phyloP scores from a whole-genome alignment of 2,797 vertebrate species.

The Chelonia mydas region DNA sequence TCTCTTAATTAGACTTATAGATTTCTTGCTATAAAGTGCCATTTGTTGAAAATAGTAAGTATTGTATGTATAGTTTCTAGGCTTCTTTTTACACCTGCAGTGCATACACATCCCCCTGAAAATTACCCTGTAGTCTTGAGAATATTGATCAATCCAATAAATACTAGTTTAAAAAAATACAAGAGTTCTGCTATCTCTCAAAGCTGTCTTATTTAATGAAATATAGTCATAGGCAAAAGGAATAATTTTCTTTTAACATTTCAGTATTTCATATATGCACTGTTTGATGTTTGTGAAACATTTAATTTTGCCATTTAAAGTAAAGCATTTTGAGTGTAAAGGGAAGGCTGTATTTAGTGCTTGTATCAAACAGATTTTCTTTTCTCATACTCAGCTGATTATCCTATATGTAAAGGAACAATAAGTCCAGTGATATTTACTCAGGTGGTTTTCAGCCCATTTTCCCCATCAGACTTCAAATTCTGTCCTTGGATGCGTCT shows the following conservation, averaged over 20 bases:
- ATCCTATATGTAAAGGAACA: background rate
- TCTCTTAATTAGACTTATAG: background rate
- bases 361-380: background rate
- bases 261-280: background rate
- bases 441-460: background rate
- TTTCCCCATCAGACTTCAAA: background rate
- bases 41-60: slow-evolving; percentile 40
- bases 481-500: background rate
- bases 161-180: background rate
- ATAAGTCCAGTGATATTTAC: slow-evolving; percentile 24
- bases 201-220: background rate
- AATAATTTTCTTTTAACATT: background rate
- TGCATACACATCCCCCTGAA: background rate
- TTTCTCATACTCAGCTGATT: background rate
- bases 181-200: background rate
- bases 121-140: background rate
- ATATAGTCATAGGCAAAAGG: background rate
- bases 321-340: background rate
- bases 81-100: background rate
- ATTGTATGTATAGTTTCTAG: background rate
- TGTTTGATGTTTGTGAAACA: background rate
- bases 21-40: slow-evolving; percentile 51
- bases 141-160: background rate
- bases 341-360: background rate
- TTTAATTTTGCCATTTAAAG: background rate